Conservation (phyloP, 23 tunicate genomes). For the Styela clava region DNA sequence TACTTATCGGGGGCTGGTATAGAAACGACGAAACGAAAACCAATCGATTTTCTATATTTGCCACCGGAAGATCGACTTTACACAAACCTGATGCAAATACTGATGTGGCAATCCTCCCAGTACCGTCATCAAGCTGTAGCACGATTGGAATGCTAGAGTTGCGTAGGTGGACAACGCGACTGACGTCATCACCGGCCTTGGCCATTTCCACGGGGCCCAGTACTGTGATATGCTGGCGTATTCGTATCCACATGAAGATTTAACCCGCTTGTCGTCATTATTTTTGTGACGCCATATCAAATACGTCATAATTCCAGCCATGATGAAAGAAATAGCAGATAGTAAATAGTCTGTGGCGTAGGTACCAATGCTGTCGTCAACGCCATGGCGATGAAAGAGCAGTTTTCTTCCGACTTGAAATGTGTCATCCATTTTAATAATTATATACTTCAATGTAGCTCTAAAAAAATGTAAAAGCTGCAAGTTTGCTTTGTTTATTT, state of each 20-base stretch:
- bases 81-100: conserved; percentile 34
- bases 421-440: not conserved
- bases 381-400: conserved; percentile 46
- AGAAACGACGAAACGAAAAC: too few relatives aligned
- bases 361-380: conserved; percentile 65
- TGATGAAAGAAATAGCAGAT: conserved; percentile 28
- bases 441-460: too few relatives aligned
- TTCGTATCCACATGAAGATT: conserved; percentile 1
- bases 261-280: not conserved
- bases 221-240: not conserved
- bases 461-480: too few relatives aligned
- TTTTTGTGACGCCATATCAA: not conserved
- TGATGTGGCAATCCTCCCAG: conserved; percentile 53
- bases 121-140: conserved; percentile 11
- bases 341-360: conserved; percentile 67
- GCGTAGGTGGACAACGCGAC: conserved; percentile 22
- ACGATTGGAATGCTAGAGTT: not conserved
- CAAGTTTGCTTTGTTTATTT: too few relatives aligned
- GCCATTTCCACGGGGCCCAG: not conserved
- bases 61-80: too few relatives aligned
- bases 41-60: too few relatives aligned
- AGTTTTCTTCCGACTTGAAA: conserved; percentile 17
- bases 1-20: too few relatives aligned
- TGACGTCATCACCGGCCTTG: not conserved
- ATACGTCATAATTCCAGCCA: conserved; percentile 1